Evolutionary conservation across 1,140 invertebrate genomes (phyloP).

Genomic region (Bombus soroeensis): DNA sequence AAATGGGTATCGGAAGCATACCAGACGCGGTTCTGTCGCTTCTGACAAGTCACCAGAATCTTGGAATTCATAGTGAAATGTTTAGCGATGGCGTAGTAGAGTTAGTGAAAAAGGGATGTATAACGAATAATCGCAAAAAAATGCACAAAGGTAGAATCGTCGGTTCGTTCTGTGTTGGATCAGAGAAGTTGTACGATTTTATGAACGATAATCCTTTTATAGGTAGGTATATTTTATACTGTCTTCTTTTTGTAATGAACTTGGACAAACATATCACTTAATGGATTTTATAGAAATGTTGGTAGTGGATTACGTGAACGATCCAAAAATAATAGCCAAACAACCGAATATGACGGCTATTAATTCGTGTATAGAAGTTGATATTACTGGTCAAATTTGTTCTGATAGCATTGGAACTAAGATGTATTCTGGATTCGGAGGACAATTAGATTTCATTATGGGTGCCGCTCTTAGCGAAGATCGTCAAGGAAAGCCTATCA

Average conservation of each 20-base stretch:
- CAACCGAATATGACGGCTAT: slow-evolving; percentile 97
- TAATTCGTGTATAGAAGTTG: slow-evolving; percentile 98
- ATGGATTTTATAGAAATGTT: slow-evolving; percentile 88
- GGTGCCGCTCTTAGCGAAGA: slow-evolving; percentile 96
- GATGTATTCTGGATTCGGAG: slow-evolving; percentile 97
- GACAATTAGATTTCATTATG: slow-evolving; percentile 97
- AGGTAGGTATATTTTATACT: slow-evolving; percentile 83
- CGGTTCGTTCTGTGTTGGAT: slow-evolving; percentile 95
- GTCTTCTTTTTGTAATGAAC: neutral
- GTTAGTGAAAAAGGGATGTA: slow-evolving; percentile 92
- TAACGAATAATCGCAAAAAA: slow-evolving; percentile 94
- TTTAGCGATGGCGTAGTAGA: slow-evolving; percentile 96
- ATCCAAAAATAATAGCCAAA: slow-evolving; percentile 89
- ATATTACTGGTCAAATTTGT: slow-evolving; percentile 96
- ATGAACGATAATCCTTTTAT: slow-evolving; percentile 96
- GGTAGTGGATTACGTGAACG: slow-evolving; percentile 94
- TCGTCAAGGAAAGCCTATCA: slow-evolving; percentile 95
- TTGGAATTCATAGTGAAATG: slow-evolving; percentile 98
- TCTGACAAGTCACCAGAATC: slow-evolving; percentile 93
- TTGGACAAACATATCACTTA: neutral
- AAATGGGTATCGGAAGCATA: slow-evolving; percentile 97
- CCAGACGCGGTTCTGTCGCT: slow-evolving; percentile 94
- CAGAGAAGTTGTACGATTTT: slow-evolving; percentile 94
- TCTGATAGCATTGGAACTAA: slow-evolving; percentile 95
- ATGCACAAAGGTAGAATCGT: slow-evolving; percentile 94